phyloP scores from a whole-genome alignment of 2,797 vertebrate genomes.

The Diplodus puntazzo region DNA sequence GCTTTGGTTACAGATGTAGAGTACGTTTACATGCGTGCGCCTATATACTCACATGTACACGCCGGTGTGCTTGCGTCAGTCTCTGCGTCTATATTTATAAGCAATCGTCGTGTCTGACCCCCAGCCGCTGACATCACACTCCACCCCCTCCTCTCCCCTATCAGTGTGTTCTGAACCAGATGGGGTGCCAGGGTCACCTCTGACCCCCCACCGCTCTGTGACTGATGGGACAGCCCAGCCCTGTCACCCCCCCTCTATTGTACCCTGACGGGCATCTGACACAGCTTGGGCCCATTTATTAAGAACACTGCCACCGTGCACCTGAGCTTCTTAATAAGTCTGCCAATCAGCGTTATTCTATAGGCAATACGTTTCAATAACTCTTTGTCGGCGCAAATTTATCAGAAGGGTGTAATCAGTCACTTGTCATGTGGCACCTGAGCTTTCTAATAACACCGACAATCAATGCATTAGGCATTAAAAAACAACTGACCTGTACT shows the following conservation, averaged over 20 bases:
- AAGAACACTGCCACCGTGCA: slow-evolving; percentile 53
- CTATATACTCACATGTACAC: slow-evolving; percentile 35
- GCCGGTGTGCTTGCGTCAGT: slow-evolving; percentile 9
- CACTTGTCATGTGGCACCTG: slow-evolving; percentile 64
- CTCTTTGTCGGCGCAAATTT: slow-evolving; percentile 63
- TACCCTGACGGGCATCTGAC: slow-evolving; percentile 81
- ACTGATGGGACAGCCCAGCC: slow-evolving; percentile 75
- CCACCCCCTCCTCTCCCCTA: slow-evolving; percentile 16
- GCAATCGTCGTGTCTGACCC: slow-evolving; percentile 11
- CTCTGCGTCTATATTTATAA: slow-evolving; percentile 41
- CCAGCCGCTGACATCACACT: not conserved
- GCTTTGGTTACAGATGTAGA: slow-evolving; percentile 53
- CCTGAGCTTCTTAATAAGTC: slow-evolving; percentile 80
- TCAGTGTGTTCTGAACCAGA: slow-evolving; percentile 75
- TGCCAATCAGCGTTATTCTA: slow-evolving; percentile 76
- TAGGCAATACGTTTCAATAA: slow-evolving; percentile 30
- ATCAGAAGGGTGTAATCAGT: slow-evolving; percentile 60
- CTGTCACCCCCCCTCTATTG: slow-evolving; percentile 69
- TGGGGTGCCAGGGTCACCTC: slow-evolving; percentile 86
- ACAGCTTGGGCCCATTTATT: slow-evolving; percentile 69
- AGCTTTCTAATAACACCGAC: slow-evolving; percentile 59
- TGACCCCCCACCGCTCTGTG: slow-evolving; percentile 76
- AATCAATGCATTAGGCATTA: slow-evolving; percentile 44
- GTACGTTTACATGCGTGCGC: slow-evolving; percentile 46
- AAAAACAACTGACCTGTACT: slow-evolving; percentile 51